Evolutionary conservation across 2,113 vertebrate species (phyloP).

Genomic region (Gnathonemus longibarbis): DNA sequence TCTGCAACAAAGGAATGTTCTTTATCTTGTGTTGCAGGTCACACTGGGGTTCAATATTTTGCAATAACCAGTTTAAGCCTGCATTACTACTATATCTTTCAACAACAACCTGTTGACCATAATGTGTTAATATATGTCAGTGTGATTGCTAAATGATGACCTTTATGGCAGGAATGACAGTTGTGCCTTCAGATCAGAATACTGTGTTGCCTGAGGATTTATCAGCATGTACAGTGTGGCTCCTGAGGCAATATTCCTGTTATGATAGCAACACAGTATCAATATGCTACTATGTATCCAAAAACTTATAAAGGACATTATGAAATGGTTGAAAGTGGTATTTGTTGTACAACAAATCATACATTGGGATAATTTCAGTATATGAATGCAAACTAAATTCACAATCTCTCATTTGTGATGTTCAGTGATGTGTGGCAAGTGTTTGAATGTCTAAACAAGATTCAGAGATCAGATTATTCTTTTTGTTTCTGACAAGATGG

Average conservation of each 20-base stretch:
- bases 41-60: not conserved
- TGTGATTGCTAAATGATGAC: not conserved
- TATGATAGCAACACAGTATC: not conserved
- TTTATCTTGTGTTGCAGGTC: not conserved
- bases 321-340: not conserved
- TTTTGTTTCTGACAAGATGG: slow-evolving; percentile 1
- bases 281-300: not conserved
- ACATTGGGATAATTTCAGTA: not conserved
- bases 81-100: not conserved
- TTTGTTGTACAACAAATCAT: not conserved
- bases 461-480: not conserved
- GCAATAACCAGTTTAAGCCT: not conserved
- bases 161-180: not conserved
- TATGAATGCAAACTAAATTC: not conserved
- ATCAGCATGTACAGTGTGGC: not conserved
- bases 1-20: not conserved
- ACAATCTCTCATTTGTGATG: not conserved
- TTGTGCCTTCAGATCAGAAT: not conserved
- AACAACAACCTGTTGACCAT: not conserved
- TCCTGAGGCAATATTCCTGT: not conserved
- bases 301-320: not conserved
- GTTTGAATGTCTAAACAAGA: not conserved
- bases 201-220: not conserved
- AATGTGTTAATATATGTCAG: not conserved
- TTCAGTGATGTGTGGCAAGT: not conserved